These are phyloP conservation scores for Poecilobothrus nobilitatus DNA, from an alignment of 2,888 invertebrate species.

Conservation along the genomic window DNA sequence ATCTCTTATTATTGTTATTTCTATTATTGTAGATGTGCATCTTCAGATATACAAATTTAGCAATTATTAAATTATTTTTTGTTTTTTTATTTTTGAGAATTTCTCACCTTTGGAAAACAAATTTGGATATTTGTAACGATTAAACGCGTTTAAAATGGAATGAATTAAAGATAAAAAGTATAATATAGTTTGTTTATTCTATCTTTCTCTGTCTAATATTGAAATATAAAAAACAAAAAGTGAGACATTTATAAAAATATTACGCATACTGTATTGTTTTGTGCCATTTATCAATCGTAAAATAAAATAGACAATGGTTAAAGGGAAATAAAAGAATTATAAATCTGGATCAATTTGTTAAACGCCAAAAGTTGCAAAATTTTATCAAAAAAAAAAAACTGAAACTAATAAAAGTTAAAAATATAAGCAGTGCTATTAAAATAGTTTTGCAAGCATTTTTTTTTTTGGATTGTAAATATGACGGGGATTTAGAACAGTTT, in stretches of 20 bases:
- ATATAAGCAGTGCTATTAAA: too few relatives aligned
- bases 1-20: background rate
- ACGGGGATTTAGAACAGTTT: too few relatives aligned
- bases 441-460: too few relatives aligned
- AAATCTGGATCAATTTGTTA: background rate
- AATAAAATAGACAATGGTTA: too few relatives aligned
- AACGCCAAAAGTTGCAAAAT: too few relatives aligned
- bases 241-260: background rate
- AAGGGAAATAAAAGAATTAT: background rate
- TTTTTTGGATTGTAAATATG: too few relatives aligned
- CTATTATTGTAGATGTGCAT: conserved; percentile 3
- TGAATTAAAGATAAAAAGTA: background rate
- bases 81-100: background rate
- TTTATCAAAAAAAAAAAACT: too few relatives aligned
- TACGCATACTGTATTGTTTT: background rate
- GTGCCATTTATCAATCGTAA: background rate
- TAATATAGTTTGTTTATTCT: background rate
- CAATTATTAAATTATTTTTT: background rate
- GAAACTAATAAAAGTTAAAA: too few relatives aligned
- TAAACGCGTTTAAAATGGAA: background rate
- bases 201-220: background rate
- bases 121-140: background rate
- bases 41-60: background rate
- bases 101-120: background rate
- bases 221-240: background rate